Base-by-base conservation (phyloP, 2,797 vertebrate species). In the Poliocrania exsul region DNA sequence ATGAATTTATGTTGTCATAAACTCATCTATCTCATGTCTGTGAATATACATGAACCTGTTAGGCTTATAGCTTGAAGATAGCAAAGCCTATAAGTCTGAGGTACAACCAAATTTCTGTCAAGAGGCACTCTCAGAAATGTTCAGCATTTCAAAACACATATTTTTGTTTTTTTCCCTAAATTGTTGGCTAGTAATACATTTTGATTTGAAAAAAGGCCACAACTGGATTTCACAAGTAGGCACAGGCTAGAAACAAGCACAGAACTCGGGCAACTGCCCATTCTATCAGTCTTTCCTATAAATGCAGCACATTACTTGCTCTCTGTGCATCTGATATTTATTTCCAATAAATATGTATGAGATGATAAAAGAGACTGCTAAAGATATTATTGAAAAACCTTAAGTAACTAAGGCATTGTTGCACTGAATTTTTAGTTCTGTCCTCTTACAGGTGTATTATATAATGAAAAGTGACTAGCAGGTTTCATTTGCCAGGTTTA, bases 31-130 rank as follows among this genome's bases (percentile, higher is more conserved):
- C n/a, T 90, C 11, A 15, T 35, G 6, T 38, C 31, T 64, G 9
- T 71, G 42, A 65, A 74, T 65, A 38, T 60, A 53, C 35, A 33
- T 33, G 25, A 85, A 47, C 20, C 25, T 50, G 10, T 81, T 90
- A 89, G n/a, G 57, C 26, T 19, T 64, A 50, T 19, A 53, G 62
- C 54, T 65, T 85, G 71, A 67, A 89, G 80, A 85, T 2, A 90
- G 37, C 46, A 88, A 51, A 49, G n/a, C 20, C 82, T 28, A 42
- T 74, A 0, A 8, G 37, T 54, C 29, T 58, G 42, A 81, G 62
- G 31, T 81, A 51, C 51, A 88, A 73, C 73, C 90, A 88, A 69
- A 75, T 66, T 88, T 70, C 60, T 95, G 77, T 90, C 83, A 82
- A 88, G 66, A 60, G n/a, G 18, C 8, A 3, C 46, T 57, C 54